These are phyloP conservation scores for Sinotaia quadrata DNA, from an alignment of 2,888 invertebrate species.

Conservation along the genomic window DNA sequence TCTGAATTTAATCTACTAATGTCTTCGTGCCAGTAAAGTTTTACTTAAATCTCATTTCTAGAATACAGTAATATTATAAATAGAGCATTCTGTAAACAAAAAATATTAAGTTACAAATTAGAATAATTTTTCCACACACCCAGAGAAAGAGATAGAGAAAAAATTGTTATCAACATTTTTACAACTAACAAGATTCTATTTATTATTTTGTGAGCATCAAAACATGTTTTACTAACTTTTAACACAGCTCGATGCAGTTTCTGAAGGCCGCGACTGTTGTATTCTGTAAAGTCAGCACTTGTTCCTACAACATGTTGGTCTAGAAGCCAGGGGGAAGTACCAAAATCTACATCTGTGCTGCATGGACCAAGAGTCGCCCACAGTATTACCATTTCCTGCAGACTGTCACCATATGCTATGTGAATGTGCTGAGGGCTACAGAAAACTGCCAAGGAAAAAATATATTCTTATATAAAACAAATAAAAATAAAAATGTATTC, in stretches of 20 bases:
- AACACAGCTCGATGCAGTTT: conserved; percentile 15
- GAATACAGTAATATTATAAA: no score
- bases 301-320: not conserved
- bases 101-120: no score
- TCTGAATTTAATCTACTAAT: no score
- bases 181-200: no score
- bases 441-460: not conserved
- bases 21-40: no score
- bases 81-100: no score
- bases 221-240: not conserved
- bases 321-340: conserved; percentile 16
- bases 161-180: no score
- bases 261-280: conserved; percentile 13
- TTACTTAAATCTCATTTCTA: no score
- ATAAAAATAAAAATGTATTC: not conserved
- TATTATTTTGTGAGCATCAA: no score
- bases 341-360: conserved; percentile 5
- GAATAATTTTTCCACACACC: no score
- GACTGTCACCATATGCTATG: conserved; percentile 46
- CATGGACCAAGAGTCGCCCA: conserved; percentile 52
- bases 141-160: no score
- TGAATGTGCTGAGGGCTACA: conserved; percentile 53
- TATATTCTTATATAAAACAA: not conserved
- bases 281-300: conserved; percentile 21
- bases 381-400: conserved; percentile 53